Base-by-base conservation (phyloP, 2,113 vertebrate species). In the Odontesthes bonariensis region DNA sequence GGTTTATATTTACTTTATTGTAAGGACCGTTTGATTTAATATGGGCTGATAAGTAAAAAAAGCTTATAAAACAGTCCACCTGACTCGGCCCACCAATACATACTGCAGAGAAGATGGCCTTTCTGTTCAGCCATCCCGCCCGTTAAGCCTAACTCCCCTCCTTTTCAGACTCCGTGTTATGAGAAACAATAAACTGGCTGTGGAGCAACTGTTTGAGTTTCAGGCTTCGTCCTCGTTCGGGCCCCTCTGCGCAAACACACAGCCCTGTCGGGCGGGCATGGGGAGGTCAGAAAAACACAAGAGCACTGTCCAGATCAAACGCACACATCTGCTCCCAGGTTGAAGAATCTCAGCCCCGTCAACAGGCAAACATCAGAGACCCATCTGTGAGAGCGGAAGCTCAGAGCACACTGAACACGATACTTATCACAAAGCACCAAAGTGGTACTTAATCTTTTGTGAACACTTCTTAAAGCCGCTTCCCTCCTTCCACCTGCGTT, bases 121-220 rank as follows among this genome's bases (percentile, higher is more conserved):
- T 85, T 67, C 75, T 60, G 59, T 8, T n/a, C 49, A 22, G 56
- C 42, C 40, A 56, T 52, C 23, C 6, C 55, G 35, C 35, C 70
- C 6, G 2, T 44, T n/a, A n/a, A n/a, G n/a, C 79, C 46, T n/a
- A 11, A 53, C 66, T 38, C 75, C 6, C 59, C 66, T 46, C 55
- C 66, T 59, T 88, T 10, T 77, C 69, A 68, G 76, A 75, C 79
- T 71, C 75, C 64, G 20, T 81, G 83, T 87, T 83, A 69, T 74
- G 74, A 65, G 79, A 69, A 83, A 83, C n/a, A 61, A 64, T 42
- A 69, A 67, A 68, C 23, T 65, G 46, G 38, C 53, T 71, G 68
- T 64, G 73, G 71, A 77, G 79, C 59, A 77, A 86, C 54, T 88
- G 86, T 89, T 89, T 84, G 83, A 82, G 71, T 89, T 86, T 86